Evolutionary conservation across 1,140 invertebrate species (phyloP).

Genomic region (Drosophila takahashii): DNA sequence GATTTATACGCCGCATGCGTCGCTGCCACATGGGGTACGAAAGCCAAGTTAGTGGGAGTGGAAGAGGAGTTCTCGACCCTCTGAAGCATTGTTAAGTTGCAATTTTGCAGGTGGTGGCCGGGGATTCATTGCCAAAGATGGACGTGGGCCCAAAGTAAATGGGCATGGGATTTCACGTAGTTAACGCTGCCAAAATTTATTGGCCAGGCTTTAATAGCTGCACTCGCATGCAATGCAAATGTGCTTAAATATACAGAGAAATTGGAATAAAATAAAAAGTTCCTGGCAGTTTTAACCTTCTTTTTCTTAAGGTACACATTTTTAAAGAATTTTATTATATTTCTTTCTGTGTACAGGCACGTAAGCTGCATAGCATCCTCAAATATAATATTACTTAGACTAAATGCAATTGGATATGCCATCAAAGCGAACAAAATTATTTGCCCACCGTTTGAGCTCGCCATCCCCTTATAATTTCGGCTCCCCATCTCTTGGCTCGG

Average conservation of each 20-base stretch:
- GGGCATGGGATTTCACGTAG: constrained; percentile 73
- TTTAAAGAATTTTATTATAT: neutral
- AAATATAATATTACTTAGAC: constrained; percentile 61
- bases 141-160: constrained; percentile 71
- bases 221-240: constrained; percentile 36
- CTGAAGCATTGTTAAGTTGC: constrained; percentile 79
- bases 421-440: constrained; percentile 58
- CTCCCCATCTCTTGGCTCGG: constrained; percentile 15
- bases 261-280: neutral
- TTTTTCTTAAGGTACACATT: neutral
- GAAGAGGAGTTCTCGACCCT: constrained; percentile 17
- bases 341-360: constrained; percentile 1
- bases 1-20: constrained; percentile 77
- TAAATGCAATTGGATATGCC: constrained; percentile 67
- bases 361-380: constrained; percentile 11
- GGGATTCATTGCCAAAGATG: constrained; percentile 43
- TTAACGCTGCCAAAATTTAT: constrained; percentile 78
- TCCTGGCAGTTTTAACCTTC: neutral
- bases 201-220: constrained; percentile 62
- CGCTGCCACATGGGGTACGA: constrained; percentile 73
- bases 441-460: constrained; percentile 21
- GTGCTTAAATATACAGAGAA: constrained; percentile 23
- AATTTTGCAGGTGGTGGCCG: constrained; percentile 73
- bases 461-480: constrained; percentile 41
- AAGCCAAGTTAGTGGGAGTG: constrained; percentile 22